These are phyloP conservation scores for Thymallus thymallus DNA, from an alignment of 2,113 vertebrate genomes.

Conservation along the genomic window DNA sequence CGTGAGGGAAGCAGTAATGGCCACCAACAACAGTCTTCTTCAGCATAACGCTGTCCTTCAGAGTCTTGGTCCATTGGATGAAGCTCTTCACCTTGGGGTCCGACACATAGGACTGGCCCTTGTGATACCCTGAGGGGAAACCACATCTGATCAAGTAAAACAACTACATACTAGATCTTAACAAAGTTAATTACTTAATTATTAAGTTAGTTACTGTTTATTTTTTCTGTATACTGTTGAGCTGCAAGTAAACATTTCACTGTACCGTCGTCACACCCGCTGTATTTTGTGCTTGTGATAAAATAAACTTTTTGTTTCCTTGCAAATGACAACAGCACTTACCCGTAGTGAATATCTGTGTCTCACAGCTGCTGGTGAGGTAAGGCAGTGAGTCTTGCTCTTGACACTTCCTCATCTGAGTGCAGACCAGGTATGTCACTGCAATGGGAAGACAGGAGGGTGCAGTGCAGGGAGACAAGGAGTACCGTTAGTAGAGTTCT, in stretches of 20 bases:
- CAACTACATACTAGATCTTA: not conserved
- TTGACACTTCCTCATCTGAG: slow-evolving; percentile 87
- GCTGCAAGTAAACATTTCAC: too few species aligned
- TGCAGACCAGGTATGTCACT: slow-evolving; percentile 86
- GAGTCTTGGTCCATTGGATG: slow-evolving; percentile 83
- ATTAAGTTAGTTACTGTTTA: too few species aligned
- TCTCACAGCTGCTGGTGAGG: slow-evolving; percentile 89
- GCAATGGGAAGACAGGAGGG: not conserved
- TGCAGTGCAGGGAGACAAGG: not conserved
- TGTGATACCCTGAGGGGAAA: slow-evolving; percentile 75
- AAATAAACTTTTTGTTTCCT: not conserved
- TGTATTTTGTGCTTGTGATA: too few species aligned
- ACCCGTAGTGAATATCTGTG: slow-evolving; percentile 85
- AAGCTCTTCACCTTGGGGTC: slow-evolving; percentile 82
- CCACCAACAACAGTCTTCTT: slow-evolving; percentile 81
- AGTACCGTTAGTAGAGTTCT: not conserved
- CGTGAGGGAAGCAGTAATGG: slow-evolving; percentile 81
- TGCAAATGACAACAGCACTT: slow-evolving; percentile 3
- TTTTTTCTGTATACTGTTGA: too few species aligned
- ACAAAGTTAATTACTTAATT: too few species aligned
- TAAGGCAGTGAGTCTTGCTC: slow-evolving; percentile 70
- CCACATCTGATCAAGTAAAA: not conserved
- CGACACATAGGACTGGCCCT: slow-evolving; percentile 79
- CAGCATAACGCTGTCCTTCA: slow-evolving; percentile 71
- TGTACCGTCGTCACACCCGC: too few species aligned